Evolutionary conservation across 64 coral and sea anemone genomes (phyloP).

Genomic region (Acropora tenuis): DNA sequence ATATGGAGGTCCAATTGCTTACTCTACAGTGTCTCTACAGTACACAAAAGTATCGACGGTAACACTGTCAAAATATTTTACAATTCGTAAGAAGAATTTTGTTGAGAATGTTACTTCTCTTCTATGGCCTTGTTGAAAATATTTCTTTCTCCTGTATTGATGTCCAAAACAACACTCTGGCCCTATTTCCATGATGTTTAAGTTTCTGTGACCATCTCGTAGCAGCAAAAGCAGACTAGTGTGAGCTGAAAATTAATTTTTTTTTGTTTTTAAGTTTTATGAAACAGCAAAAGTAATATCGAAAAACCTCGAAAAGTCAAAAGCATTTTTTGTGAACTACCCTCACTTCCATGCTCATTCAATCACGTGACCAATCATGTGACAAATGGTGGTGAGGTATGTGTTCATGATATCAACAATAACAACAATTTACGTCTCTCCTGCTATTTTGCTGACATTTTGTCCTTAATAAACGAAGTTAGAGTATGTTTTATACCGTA

Average conservation of each 20-base stretch:
- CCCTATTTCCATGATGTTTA: neutral
- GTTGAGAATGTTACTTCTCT: neutral
- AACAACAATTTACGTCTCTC: neutral
- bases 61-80: neutral
- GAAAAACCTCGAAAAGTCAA: slow-evolving; percentile 6
- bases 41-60: neutral
- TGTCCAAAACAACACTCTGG: slow-evolving; percentile 3
- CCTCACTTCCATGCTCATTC: slow-evolving; percentile 43
- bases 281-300: neutral
- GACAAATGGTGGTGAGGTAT: slow-evolving; percentile 44
- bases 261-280: neutral
- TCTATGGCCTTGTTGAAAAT: neutral
- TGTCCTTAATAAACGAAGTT: slow-evolving; percentile 51
- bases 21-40: neutral
- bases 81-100: neutral
- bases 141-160: neutral
- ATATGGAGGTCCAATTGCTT: neutral
- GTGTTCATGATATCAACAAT: slow-evolving; percentile 45
- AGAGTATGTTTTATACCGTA: slow-evolving; percentile 41
- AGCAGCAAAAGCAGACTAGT: neutral
- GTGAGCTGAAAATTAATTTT: neutral
- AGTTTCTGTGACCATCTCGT: neutral
- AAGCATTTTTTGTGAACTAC: slow-evolving; percentile 38
- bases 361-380: slow-evolving; percentile 43
- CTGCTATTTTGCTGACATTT: slow-evolving; percentile 63